Conservation (phyloP, 2,888 invertebrate species). For the Pyrgus malvae region DNA sequence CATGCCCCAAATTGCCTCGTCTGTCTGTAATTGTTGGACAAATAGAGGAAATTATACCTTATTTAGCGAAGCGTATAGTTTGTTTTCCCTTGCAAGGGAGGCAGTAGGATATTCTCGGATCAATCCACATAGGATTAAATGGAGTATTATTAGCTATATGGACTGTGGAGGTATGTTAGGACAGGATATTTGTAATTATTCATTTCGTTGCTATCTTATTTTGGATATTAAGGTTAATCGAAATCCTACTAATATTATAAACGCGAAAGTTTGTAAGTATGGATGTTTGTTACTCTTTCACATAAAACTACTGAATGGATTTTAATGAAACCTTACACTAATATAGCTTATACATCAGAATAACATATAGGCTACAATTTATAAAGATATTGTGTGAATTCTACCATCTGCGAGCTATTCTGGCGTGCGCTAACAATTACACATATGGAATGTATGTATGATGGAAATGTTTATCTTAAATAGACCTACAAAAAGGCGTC, state of each 20-base stretch:
- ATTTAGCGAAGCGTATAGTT: slow-evolving; percentile 26
- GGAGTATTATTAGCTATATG: slow-evolving; percentile 22
- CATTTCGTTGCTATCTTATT: neutral
- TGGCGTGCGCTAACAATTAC: too few species aligned
- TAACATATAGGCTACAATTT: too few species aligned
- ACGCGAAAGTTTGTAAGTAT: neutral
- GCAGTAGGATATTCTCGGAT: slow-evolving; percentile 20
- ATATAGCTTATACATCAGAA: too few species aligned
- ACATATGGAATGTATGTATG: too few species aligned
- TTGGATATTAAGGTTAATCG: neutral
- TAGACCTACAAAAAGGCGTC: too few species aligned
- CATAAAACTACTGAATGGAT: too few species aligned
- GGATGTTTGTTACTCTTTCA: too few species aligned
- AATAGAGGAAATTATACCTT: slow-evolving; percentile 27
- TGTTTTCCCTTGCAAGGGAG: slow-evolving; percentile 20
- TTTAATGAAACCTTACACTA: too few species aligned
- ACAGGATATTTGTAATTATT: slow-evolving; percentile 9
- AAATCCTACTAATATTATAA: too few species aligned
- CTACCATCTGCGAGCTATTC: too few species aligned
- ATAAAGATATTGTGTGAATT: too few species aligned
- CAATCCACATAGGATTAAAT: slow-evolving; percentile 23
- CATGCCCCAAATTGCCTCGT: slow-evolving; percentile 28
- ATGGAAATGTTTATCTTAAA: too few species aligned
- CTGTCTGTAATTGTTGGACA: slow-evolving; percentile 26
- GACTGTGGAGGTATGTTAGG: slow-evolving; percentile 8